Percentiles rank a stretch among this genome's conserved stretches.
Conservation (phyloP, 2,797 vertebrate species). For the Antennarius maculatus region DNA sequence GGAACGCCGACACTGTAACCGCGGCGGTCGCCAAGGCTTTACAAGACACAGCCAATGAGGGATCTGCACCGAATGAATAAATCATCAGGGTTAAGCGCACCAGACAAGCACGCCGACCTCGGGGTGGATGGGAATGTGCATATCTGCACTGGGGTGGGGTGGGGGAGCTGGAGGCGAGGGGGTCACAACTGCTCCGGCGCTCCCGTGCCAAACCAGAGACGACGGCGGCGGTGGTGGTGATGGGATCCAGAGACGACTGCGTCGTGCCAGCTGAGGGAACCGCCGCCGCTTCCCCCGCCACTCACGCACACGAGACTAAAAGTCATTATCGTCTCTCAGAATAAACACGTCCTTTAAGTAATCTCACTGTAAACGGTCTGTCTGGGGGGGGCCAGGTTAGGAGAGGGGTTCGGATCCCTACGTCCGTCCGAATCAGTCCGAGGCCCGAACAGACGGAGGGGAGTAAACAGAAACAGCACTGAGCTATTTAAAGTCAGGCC, state of each 20-base stretch:
- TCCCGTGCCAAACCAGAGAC: constrained; percentile 16
- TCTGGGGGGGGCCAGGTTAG: constrained; percentile 51
- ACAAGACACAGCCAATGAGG: neutral
- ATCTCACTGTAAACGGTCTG: constrained; percentile 59
- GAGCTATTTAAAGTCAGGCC: constrained; percentile 72
- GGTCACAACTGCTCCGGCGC: constrained; percentile 5
- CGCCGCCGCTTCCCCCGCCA: constrained; percentile 10
- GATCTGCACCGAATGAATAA: neutral
- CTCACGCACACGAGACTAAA: constrained; percentile 37
- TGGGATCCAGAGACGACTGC: constrained; percentile 52
- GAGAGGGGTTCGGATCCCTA: constrained; percentile 17
- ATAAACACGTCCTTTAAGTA: constrained; percentile 57
- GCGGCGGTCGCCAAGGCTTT: neutral
- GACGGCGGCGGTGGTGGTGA: constrained; percentile 18
- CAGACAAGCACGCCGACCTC: constrained; percentile 22
- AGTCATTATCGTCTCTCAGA: constrained; percentile 62
- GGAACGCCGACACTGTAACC: neutral
- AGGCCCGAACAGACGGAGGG: constrained; percentile 18
- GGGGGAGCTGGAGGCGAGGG: constrained; percentile 17
- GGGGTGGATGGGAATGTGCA: neutral
- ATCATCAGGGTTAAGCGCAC: constrained; percentile 4
- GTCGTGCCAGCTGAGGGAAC: constrained; percentile 33
- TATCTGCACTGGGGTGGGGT: neutral
- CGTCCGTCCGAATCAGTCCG: constrained; percentile 43
- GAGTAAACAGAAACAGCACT: constrained; percentile 38